These are phyloP conservation scores for Geophilus truncorum DNA, from an alignment of 2,888 invertebrate species.

Conservation along the genomic window DNA sequence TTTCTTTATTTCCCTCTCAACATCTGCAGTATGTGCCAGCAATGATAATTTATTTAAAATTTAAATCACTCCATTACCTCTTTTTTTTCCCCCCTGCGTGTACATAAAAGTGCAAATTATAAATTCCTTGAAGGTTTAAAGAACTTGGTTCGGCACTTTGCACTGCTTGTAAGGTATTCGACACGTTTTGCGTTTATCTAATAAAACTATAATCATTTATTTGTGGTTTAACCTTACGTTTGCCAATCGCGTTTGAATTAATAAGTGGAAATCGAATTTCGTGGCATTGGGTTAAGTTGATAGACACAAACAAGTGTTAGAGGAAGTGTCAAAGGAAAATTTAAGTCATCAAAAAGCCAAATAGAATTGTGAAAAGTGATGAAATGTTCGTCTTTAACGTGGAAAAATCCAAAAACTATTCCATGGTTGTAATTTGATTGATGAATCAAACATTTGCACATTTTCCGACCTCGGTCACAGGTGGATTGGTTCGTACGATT, in stretches of 20 bases:
- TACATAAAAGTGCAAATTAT: neutral
- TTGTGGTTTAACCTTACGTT: neutral
- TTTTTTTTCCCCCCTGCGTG: neutral
- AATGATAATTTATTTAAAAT: neutral
- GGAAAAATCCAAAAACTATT: neutral
- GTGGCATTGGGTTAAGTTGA: neutral
- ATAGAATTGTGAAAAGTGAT: too few species aligned
- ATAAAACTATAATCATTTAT: neutral
- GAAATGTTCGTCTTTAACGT: neutral
- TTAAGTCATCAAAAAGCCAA: too few species aligned
- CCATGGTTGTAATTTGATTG: neutral
- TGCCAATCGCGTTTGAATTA: neutral
- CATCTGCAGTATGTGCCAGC: neutral
- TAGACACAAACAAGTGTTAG: too few species aligned
- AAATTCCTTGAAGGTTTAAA: neutral
- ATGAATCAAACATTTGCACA: neutral
- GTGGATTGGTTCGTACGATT: neutral
- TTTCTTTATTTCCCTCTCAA: neutral
- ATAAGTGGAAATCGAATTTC: neutral
- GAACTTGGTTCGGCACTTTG: neutral
- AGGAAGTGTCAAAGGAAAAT: too few species aligned
- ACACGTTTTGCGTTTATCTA: neutral
- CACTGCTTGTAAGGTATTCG: neutral
- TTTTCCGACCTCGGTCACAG: neutral
- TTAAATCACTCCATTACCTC: neutral